A percentile compares a stretch with the other conserved stretches of the same genome.
phyloP scores from a whole-genome alignment of 2,888 invertebrate genomes.

The Clivina fossor region DNA sequence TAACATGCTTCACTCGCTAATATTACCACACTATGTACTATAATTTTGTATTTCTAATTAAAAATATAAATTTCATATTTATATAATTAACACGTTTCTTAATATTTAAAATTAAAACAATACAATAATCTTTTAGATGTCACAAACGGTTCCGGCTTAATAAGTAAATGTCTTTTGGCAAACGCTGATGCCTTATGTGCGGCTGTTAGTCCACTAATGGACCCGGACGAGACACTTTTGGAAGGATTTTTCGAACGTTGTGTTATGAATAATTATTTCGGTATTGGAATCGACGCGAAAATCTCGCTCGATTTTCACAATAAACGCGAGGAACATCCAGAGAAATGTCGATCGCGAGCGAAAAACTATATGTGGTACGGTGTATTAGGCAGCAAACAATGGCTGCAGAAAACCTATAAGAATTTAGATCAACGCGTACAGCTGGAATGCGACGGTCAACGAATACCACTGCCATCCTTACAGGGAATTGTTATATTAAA shows the following conservation, averaged over 20 bases:
- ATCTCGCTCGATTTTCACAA: constrained; percentile 96
- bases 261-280: constrained; percentile 99
- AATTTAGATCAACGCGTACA: constrained; percentile 95
- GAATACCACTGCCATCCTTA: constrained; percentile 91
- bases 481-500: constrained; percentile 97
- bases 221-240: constrained; percentile 82
- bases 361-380: constrained; percentile 97
- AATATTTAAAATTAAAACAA: too few relatives aligned
- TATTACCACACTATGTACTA: neutral
- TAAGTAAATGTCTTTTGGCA: constrained; percentile 91
- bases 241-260: constrained; percentile 92
- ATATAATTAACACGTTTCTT: constrained; percentile 7
- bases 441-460: constrained; percentile 93
- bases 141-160: constrained; percentile 78
- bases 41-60: neutral
- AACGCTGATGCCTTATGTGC: constrained; percentile 96
- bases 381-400: constrained; percentile 76
- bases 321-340: constrained; percentile 95
- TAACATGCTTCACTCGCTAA: too few relatives aligned
- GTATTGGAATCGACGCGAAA: constrained; percentile 97
- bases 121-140: constrained; percentile 64
- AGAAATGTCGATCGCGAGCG: constrained; percentile 91
- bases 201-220: constrained; percentile 93
- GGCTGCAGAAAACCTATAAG: constrained; percentile 88
- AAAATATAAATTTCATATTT: neutral